These are phyloP conservation scores for Trichogramma pretiosum DNA, from an alignment of 1,140 invertebrate species.

Conservation along the genomic window DNA sequence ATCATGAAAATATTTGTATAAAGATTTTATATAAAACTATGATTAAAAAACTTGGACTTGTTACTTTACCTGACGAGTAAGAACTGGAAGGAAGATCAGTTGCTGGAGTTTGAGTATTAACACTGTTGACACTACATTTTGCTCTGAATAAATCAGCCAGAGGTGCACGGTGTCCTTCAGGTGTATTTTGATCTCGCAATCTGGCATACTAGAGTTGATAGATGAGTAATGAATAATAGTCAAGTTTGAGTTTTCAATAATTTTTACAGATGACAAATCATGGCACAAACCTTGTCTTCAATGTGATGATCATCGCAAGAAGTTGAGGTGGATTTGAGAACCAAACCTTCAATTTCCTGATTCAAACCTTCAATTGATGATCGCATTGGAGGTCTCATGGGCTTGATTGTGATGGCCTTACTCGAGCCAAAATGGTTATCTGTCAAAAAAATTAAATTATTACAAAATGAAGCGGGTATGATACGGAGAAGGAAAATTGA, in stretches of 20 bases:
- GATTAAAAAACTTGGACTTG: background rate
- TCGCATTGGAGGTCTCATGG: constrained; percentile 58
- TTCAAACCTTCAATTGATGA: constrained; percentile 78
- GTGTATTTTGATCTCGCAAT: constrained; percentile 53
- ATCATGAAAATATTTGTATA: constrained; percentile 11
- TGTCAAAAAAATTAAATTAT: constrained; percentile 15
- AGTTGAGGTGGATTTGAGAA: constrained; percentile 46
- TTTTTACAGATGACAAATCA: background rate
- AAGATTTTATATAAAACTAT: constrained; percentile 15
- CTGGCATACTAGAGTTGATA: constrained; percentile 38
- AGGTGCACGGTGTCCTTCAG: constrained; percentile 76
- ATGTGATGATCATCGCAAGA: constrained; percentile 39
- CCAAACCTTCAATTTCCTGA: constrained; percentile 71
- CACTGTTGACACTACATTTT: constrained; percentile 68
- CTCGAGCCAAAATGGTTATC: constrained; percentile 43
- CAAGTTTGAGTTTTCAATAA: constrained; percentile 1
- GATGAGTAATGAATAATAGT: background rate
- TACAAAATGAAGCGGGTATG: too few relatives aligned
- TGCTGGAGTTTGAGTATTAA: constrained; percentile 75
- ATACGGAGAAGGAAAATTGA: background rate
- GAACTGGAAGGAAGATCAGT: constrained; percentile 47
- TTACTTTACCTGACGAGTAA: constrained; percentile 49
- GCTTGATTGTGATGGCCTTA: constrained; percentile 51
- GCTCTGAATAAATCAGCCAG: constrained; percentile 64
- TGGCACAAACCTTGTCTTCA: constrained; percentile 37